Evolutionary conservation across 2,888 invertebrate species (phyloP), one percentile per base, ranked within the genome.

Genomic region (Lamellibrachia satsuma): DNA sequence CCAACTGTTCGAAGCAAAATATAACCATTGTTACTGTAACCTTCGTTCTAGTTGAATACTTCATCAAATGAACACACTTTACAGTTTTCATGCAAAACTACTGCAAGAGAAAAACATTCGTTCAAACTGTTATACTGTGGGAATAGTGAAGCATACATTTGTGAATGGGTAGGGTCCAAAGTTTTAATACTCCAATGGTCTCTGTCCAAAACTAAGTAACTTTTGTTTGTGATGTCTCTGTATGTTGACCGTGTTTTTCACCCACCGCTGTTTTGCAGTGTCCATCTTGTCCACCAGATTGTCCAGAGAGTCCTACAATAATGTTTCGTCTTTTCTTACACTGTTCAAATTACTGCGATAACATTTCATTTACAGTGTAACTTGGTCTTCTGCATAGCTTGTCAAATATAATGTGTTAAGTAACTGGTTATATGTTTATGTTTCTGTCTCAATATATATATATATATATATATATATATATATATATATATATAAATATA

Each of bases 401-500:
- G 39, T 39, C 39, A 39, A 39, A 39, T 39, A 39, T 39, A 39
- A 39, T 39, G 39, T 39, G 39, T 39, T 39, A 39, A 39, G 39
- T 39, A 39, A 39, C 39, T 39, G 39, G 39, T 39, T 39, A 39
- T 39, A 39, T 39, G 39, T 39, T 39, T 39, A 39, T 39, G 39
- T 39, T 39, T 39, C 39, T 39, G 39, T 39, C 39, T 39, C 39
- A 39, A 90, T 90, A 90, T 90, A 90, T 90, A 90, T 90, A 90
- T 90, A 90, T 90, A 90, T 90, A 90, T 90, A 90, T 90, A 90
- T n/a, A 90, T 90, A 90, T 90, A 90, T 90, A 90, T 90, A 90
- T 90, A 90, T n/a, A 90, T 90, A 90, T 90, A 90, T 1, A 90
- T 1, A 90, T 1, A 90, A 1, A 90, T 1, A 90, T 90, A 90